Evolutionary conservation across 1,140 invertebrate genomes (phyloP).

Genomic region (Brachionus asplanchnoidis): DNA sequence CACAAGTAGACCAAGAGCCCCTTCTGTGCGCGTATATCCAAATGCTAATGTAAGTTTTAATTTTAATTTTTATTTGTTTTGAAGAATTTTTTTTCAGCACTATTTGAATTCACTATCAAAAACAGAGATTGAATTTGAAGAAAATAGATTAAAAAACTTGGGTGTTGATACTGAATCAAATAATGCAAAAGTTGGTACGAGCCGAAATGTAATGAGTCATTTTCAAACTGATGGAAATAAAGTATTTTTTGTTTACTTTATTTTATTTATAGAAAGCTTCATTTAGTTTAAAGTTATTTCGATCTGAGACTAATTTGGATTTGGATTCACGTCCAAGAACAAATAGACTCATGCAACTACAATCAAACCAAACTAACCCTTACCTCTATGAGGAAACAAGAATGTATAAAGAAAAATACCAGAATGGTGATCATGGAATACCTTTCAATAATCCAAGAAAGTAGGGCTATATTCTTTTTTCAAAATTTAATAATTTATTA

Average conservation of each 20-base stretch:
- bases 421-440: conserved; percentile 31
- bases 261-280: neutral
- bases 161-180: conserved; percentile 2
- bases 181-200: neutral
- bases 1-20: neutral
- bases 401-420: conserved; percentile 40
- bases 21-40: neutral
- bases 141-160: neutral
- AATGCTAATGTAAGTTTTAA: conserved; percentile 6
- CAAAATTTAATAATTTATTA: neutral
- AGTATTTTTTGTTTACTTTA: neutral
- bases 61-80: neutral
- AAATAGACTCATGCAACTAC: neutral
- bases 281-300: neutral
- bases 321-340: neutral
- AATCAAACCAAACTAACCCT: conserved; percentile 27
- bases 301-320: conserved; percentile 24
- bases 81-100: neutral
- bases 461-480: neutral
- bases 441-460: conserved; percentile 2
- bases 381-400: conserved; percentile 32
- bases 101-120: neutral
- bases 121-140: neutral
- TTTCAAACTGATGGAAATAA: neutral
- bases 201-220: conserved; percentile 4